Base-by-base conservation (phyloP, 1,140 invertebrate species). In the Cardiocondyla obscurior region DNA sequence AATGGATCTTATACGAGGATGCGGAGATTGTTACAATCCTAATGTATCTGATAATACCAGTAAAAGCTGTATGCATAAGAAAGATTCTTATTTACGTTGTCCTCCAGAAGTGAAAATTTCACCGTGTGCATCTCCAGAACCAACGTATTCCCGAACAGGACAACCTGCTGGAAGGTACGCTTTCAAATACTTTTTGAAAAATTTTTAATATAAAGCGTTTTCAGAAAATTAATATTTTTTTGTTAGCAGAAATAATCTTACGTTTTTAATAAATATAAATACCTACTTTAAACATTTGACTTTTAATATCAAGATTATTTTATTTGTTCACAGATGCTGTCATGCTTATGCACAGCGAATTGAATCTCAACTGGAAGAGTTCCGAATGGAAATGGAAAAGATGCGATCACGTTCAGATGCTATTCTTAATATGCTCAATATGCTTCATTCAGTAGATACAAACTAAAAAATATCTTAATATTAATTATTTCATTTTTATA, bases 1-100 rank as follows among this genome's bases (percentile, higher is more conserved):
- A 30, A 84, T 92, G 79, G 92, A 93, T 65, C 85, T 94, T 67
- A 62, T 94, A 42, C 91, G 90, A 84, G 90, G 92, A 28, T 93
- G 92, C 22, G 90, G 93, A 62, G 92, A 93, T 72, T 90, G 88
- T 73, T 87, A 89, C 69, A 87, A 58, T 49, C 28, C 85, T 42
- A 86, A 85, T 72, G 12, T 73, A n/a, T 51, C 81, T 1, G 81
- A 39, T 69, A 85, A 51, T 36, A n/a, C n/a, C n/a, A 88, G 12
- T 65, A 84, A 79, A 83, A 67, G 7, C 28, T 51, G 22, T 46
- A 16, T 12, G 0, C 53, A 89, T 0, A 44, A 51, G 36, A 89
- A 88, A 25, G 79, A 64, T 39, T 8, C 46, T 3, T 60, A 16
- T 60, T 46, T 14, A 14, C 5, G 69, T 84, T 65, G 22, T 87